Evolutionary conservation across 1,140 invertebrate genomes (phyloP).

Genomic region (Dendrolimus kikuchii): DNA sequence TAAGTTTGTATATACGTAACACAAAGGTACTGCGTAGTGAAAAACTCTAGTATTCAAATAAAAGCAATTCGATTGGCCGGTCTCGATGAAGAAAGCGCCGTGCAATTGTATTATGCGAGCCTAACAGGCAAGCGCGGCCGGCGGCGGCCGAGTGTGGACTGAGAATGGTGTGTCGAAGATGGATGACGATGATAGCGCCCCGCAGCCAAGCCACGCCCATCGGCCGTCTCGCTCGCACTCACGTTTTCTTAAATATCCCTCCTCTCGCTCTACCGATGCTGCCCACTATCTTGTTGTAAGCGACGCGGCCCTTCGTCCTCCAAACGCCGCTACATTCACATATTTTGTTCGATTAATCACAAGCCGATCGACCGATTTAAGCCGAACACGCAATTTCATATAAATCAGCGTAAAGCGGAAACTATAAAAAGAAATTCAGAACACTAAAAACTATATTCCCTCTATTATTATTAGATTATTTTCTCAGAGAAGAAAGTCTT

Average conservation of each 20-base stretch:
- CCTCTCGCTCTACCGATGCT: slow-evolving; percentile 52
- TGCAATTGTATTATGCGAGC: too few relatives aligned
- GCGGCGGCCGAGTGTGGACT: too few relatives aligned
- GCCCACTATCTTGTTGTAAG: slow-evolving; percentile 48
- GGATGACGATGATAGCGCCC: background rate
- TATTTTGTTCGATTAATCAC: slow-evolving; percentile 13
- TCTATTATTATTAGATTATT: too few relatives aligned
- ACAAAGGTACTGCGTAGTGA: too few relatives aligned
- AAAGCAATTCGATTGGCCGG: too few relatives aligned
- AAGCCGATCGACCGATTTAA: background rate
- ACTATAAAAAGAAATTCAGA: too few relatives aligned
- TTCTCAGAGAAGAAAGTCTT: too few relatives aligned
- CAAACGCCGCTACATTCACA: slow-evolving; percentile 33
- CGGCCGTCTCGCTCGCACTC: slow-evolving; percentile 43
- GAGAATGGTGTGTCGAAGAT: background rate
- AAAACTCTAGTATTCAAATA: too few relatives aligned
- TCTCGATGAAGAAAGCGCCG: too few relatives aligned
- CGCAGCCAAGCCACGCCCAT: background rate
- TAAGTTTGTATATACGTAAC: too few relatives aligned
- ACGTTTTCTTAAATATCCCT: slow-evolving; percentile 64
- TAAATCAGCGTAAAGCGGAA: background rate
- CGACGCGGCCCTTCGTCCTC: slow-evolving; percentile 35
- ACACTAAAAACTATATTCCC: too few relatives aligned
- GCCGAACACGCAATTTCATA: background rate
- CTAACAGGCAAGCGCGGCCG: too few relatives aligned